A percentile compares a stretch with the other conserved stretches of the same genome.
phyloP scores from a whole-genome alignment of 2,797 vertebrate species.

The Coilia nasus region DNA sequence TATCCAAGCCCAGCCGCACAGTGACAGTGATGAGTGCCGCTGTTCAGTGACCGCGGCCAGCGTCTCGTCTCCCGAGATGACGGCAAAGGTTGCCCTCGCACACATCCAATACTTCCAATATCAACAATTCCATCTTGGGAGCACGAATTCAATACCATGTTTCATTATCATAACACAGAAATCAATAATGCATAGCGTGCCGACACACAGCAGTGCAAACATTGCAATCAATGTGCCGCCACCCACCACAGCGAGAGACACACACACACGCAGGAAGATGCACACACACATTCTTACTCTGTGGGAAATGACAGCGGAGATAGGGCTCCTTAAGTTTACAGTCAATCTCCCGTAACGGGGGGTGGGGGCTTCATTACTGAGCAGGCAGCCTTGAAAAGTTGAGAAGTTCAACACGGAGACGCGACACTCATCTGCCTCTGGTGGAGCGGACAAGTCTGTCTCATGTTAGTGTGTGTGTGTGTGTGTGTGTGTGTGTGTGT shows the following conservation, averaged over 20 bases:
- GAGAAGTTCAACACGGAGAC: constrained; percentile 1
- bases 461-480: not conserved
- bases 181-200: constrained; percentile 52
- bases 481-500: constrained; percentile 9
- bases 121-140: constrained; percentile 41
- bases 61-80: not conserved
- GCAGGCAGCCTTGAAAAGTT: constrained; percentile 7
- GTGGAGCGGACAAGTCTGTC: not conserved
- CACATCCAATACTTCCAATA: constrained; percentile 36
- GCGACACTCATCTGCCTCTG: not conserved
- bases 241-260: too few species aligned
- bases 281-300: not conserved
- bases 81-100: constrained; percentile 21
- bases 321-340: not conserved
- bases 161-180: constrained; percentile 55
- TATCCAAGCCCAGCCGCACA: too few species aligned
- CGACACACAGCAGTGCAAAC: constrained; percentile 41
- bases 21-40: too few species aligned
- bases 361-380: not conserved
- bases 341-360: not conserved
- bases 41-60: not conserved
- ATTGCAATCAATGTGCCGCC: constrained; percentile 46
- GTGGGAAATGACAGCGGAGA: not conserved
- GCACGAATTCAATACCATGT: constrained; percentile 25
- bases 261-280: not conserved